A percentile compares a stretch with the other conserved stretches of the same genome.
phyloP scores from a whole-genome alignment of 2,888 invertebrate species.

The Lypha dubia region DNA sequence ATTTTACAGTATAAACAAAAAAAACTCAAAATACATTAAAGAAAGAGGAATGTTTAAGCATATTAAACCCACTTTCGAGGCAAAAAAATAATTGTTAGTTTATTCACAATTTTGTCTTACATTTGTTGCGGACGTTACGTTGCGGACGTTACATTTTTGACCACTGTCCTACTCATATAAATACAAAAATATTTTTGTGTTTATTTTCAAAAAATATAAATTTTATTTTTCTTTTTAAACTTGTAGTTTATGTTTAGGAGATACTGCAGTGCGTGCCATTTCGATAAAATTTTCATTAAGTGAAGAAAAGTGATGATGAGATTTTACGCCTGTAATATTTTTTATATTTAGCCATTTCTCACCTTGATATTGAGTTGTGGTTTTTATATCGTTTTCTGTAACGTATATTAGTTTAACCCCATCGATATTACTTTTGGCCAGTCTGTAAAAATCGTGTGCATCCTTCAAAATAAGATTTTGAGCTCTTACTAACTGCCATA shows the following conservation, averaged over 20 bases:
- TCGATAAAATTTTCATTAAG: conserved; percentile 7
- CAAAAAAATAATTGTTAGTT: conserved; percentile 20
- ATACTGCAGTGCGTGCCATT: conserved; percentile 27
- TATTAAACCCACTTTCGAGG: conserved; percentile 19
- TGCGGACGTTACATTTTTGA: conserved; percentile 24
- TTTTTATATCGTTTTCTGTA: too few relatives aligned
- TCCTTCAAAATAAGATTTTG: too few relatives aligned
- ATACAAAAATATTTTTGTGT: conserved; percentile 40
- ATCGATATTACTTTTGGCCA: too few relatives aligned
- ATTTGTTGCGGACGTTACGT: conserved; percentile 9
- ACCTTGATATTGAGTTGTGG: too few relatives aligned
- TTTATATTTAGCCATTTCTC: too few relatives aligned
- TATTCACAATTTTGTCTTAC: conserved; percentile 25
- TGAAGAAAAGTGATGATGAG: conserved; percentile 40
- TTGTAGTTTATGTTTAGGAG: conserved; percentile 34
- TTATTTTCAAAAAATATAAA: conserved; percentile 35
- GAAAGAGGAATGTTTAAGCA: too few relatives aligned
- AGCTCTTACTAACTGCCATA: too few relatives aligned
- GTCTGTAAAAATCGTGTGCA: too few relatives aligned
- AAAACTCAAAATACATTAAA: too few relatives aligned
- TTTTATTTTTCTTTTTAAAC: conserved; percentile 40
- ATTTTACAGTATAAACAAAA: too few relatives aligned
- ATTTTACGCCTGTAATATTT: conserved; percentile 18
- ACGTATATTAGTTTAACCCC: too few relatives aligned
- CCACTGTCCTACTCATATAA: conserved; percentile 38